A percentile compares a stretch with the other conserved stretches of the same genome.
Conservation (phyloP, 1,140 invertebrate genomes). For the Myzus persicae region DNA sequence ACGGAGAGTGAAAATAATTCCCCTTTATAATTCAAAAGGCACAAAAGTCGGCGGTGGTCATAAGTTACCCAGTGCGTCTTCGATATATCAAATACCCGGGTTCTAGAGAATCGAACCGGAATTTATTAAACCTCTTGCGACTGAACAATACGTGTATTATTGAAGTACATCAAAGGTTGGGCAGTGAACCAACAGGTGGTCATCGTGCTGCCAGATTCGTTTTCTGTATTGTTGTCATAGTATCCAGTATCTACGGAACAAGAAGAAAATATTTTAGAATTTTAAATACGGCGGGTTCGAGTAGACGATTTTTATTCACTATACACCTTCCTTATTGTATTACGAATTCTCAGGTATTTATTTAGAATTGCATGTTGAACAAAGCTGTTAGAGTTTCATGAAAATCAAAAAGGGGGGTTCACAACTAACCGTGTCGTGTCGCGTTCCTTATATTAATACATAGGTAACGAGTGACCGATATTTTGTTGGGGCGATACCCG, state of each 20-base stretch:
- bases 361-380: not conserved
- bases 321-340: not conserved
- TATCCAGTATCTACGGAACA: not conserved
- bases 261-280: not conserved
- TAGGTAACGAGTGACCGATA: too few species aligned
- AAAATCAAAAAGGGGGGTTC: too few species aligned
- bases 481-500: too few species aligned
- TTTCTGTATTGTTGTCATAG: not conserved
- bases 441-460: too few species aligned
- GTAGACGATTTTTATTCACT: not conserved
- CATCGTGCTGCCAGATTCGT: not conserved
- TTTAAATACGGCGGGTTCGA: too few species aligned
- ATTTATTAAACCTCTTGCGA: slow-evolving; percentile 36
- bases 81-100: slow-evolving; percentile 39
- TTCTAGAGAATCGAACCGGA: slow-evolving; percentile 27
- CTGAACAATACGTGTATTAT: slow-evolving; percentile 41
- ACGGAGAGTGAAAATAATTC: slow-evolving; percentile 51
- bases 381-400: not conserved
- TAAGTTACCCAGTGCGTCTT: slow-evolving; percentile 42
- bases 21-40: slow-evolving; percentile 53
- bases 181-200: slow-evolving; percentile 11
- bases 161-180: slow-evolving; percentile 27
- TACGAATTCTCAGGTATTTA: not conserved
- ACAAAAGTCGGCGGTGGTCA: slow-evolving; percentile 28
- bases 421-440: too few species aligned